Base-by-base conservation (phyloP, 1,140 invertebrate species). In the Ceratina japonica region DNA sequence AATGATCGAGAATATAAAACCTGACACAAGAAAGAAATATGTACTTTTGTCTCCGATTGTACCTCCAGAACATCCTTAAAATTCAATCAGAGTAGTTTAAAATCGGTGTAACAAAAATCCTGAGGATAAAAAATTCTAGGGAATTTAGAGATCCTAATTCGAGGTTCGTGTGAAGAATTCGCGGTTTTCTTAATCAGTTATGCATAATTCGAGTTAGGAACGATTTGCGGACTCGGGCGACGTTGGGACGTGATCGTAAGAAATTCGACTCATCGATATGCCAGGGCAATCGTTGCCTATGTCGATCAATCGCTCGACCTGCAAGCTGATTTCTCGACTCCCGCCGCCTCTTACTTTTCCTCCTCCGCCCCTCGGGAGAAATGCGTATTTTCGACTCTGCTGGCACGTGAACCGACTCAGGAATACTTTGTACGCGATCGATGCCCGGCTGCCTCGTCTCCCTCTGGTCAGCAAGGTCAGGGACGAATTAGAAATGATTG, bases 181-280 rank as follows among this genome's bases (percentile, higher is more conserved):
- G 18, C 2, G 51, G 31, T 56, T 69, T 56, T 56, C 10, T 18
- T 56, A 16, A n/a, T 31, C 18, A 16, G 15, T 10, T 44, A 65
- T 20, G 24, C 27, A 13, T 49, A 37, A 76, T 44, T 59, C n/a
- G 16, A 54, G 61, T 49, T 24, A 65, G n/a, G 27, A 66, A 49
- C 54, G 31, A 49, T 64, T 37, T 31, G 16, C 22, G 15, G 51
- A 20, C 27, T 27, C 49, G 16, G 13, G 10, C 12, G 7, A 10
- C 51, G 68, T 64, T 44, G 10, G 10, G 72, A 70, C 66, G 65
- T 66, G 56, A 37, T 31, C 73, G 49, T 62, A 59, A 77, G 75
- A 77, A 84, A 56, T 70, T 80, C 37, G 20, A 54, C 63, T 84
- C 83, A 83, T 84, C 77, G 76, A 84, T 84, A 84, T 76, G 81